These are phyloP conservation scores for Pammene fasciana DNA, from an alignment of 2,888 invertebrate genomes.

Conservation along the genomic window DNA sequence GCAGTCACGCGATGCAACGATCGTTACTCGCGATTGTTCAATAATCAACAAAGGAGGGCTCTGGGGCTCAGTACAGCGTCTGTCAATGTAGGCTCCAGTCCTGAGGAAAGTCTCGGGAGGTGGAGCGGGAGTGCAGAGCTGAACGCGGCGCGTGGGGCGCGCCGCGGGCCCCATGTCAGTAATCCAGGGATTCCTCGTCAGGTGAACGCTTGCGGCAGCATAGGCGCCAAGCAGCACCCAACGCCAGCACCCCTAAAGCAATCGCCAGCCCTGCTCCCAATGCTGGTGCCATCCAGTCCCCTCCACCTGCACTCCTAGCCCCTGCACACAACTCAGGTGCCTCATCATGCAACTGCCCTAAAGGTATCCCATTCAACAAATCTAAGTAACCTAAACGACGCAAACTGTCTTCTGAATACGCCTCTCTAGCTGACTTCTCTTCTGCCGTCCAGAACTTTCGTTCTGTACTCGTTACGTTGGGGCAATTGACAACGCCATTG, in stretches of 20 bases:
- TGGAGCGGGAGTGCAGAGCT: conserved; percentile 68
- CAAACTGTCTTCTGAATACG: conserved; percentile 84
- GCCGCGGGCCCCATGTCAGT: conserved; percentile 84
- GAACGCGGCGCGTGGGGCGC: conserved; percentile 76
- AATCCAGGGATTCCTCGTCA: conserved; percentile 85
- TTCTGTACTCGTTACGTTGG: conserved; percentile 85
- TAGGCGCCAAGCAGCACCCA: conserved; percentile 84
- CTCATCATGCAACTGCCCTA: conserved; percentile 87
- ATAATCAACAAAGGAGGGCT: conserved; percentile 63
- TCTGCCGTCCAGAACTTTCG: conserved; percentile 77
- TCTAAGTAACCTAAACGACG: conserved; percentile 83
- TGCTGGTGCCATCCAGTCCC: conserved; percentile 85
- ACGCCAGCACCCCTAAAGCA: conserved; percentile 81
- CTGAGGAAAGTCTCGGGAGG: conserved; percentile 72
- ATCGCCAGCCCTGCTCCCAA: conserved; percentile 85
- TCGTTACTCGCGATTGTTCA: conserved; percentile 45
- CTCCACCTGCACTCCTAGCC: conserved; percentile 72
- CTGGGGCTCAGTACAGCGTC: conserved; percentile 76
- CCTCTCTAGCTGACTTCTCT: conserved; percentile 80
- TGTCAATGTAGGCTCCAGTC: conserved; percentile 83
- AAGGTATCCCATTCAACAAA: conserved; percentile 68
- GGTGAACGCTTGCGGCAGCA: conserved; percentile 85
- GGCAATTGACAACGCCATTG: conserved; percentile 94
- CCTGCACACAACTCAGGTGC: conserved; percentile 88
- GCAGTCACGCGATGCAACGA: conserved; percentile 28